Evolutionary conservation across 2,888 invertebrate genomes (phyloP).

Genomic region (Criorhina ranunculi): DNA sequence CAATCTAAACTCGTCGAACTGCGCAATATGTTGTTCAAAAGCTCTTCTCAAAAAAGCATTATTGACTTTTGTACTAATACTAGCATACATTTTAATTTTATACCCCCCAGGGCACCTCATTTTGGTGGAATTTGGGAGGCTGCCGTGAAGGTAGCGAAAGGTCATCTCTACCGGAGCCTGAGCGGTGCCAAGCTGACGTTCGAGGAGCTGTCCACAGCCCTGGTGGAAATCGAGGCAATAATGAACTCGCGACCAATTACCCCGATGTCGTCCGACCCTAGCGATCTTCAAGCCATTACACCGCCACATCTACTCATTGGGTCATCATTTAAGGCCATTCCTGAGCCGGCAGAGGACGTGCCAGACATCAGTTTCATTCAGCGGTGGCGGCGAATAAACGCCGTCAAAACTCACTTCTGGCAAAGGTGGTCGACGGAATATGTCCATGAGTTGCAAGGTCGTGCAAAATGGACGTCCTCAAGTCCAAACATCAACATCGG

Average conservation of each 20-base stretch:
- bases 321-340: slow-evolving; percentile 2
- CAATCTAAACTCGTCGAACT: background rate
- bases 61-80: background rate
- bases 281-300: slow-evolving; percentile 4
- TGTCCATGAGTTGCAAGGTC: background rate
- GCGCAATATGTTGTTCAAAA: slow-evolving; percentile 13
- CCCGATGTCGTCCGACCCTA: background rate
- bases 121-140: slow-evolving; percentile 15
- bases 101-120: background rate
- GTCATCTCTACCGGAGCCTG: no score
- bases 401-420: slow-evolving; percentile 28
- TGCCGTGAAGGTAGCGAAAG: background rate
- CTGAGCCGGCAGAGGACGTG: background rate
- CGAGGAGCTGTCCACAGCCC: background rate
- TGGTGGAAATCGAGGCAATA: background rate
- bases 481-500: background rate
- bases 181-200: background rate
- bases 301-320: slow-evolving; percentile 5
- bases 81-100: slow-evolving; percentile 3
- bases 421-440: background rate
- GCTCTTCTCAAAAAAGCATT: background rate
- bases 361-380: slow-evolving; percentile 4
- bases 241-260: background rate
- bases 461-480: background rate
- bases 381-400: slow-evolving; percentile 6